Base-by-base conservation (phyloP, 2,888 invertebrate genomes). In the Erebia palarica region DNA sequence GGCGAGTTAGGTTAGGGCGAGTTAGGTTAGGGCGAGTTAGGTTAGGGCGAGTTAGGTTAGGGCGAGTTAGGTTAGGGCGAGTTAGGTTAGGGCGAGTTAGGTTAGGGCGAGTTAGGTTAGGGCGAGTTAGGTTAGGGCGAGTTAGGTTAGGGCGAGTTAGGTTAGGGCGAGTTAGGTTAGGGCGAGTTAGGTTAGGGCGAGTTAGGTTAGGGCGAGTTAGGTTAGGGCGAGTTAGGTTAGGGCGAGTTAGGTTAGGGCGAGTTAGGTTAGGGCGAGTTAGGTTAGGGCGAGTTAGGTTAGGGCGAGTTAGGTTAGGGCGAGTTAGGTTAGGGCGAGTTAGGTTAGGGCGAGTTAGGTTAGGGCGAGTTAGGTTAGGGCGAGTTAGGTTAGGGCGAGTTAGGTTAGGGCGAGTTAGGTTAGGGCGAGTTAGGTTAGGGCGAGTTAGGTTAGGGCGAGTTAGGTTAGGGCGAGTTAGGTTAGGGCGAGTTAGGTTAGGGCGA, bases 191-290 rank as follows among this genome's bases (percentile, higher is more conserved):
- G 73, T 65, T 65, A 72, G 65, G 68, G 60, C 65, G 60, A 14
- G 53, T 42, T 53, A n/a, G 53, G 53, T 53, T 53, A 53, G 53
- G 65, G 65, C 65, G 69, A 64, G 69, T 70, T 73, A 70, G 69
- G 67, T 67, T 66, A 73, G 67, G 67, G 61, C 61, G 65, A 63
- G 69, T 69, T 71, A 69, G 67, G 69, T 65, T 71, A 69, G 68
- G 67, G 60, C 66, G 71, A 64, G 68, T 65, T 68, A 73, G 68
- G 69, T 65, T 68, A 71, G 74, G 72, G 72, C 72, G 72, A 72
- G 74, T 73, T 73, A 70, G 72, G 75, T 74, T 74, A 74, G 74
- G 74, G 71, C 71, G 71, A 71, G 74, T 74, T 74, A 74, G 74
- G 74, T 73, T 73, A 73, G 73, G 73, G 71, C 71, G 69, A 71